These are phyloP conservation scores for Eupithecia insigniata DNA, from an alignment of 2,888 invertebrate species.

Conservation along the genomic window DNA sequence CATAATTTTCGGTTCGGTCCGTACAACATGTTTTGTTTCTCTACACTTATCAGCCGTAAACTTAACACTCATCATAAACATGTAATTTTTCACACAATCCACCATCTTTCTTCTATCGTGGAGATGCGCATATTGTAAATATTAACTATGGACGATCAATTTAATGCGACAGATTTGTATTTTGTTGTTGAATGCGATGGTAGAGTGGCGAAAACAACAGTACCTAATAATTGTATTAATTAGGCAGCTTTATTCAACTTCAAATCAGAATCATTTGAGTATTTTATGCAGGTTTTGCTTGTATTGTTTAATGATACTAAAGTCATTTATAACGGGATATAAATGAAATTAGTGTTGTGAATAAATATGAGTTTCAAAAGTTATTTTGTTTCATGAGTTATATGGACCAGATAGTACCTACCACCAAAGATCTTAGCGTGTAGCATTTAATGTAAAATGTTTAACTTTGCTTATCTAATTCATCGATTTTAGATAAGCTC, in stretches of 20 bases:
- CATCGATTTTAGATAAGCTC: neutral
- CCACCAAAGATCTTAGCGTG: neutral
- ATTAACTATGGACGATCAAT: neutral
- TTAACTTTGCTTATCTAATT: neutral
- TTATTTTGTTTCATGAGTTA: neutral
- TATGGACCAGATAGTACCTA: neutral
- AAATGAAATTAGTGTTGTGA: no score
- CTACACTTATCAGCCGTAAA: neutral
- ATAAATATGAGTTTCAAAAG: no score
- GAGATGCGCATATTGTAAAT: neutral
- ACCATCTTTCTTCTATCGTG: neutral
- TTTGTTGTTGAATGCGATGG: neutral
- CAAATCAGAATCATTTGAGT: neutral
- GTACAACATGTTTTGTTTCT: neutral
- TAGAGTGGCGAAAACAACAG: neutral
- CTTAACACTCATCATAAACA: neutral
- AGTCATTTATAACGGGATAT: no score
- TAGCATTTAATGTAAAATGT: neutral
- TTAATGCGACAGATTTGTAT: neutral
- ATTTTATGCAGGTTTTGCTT: neutral
- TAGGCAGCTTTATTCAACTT: neutral
- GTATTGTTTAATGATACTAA: no score
- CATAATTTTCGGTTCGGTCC: neutral
- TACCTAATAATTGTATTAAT: neutral
- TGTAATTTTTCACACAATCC: neutral